Base-by-base conservation (phyloP, 2,113 vertebrate genomes). In the Toxotes chatareus region DNA sequence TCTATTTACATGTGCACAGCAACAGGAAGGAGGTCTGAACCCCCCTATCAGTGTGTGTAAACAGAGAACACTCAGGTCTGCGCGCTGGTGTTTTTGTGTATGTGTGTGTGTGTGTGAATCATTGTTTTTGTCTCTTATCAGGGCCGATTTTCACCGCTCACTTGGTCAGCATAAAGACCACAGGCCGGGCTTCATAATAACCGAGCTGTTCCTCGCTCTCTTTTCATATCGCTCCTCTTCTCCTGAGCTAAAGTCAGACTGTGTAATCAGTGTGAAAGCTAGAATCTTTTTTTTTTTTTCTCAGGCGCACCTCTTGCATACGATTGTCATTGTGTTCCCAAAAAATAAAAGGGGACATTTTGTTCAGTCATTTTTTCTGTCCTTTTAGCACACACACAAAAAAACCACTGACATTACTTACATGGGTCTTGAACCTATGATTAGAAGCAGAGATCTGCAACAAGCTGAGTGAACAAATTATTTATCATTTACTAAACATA, bases 51-150 rank as follows among this genome's bases (percentile, higher is more conserved):
- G 23, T 13, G 63, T 47, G 67, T 77, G 79, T 74, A 75, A 86
- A 86, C 1, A 77, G 46, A 40, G 46, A 44, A 60, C 44, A 23
- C 61, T n/a, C 4, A 72, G 38, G 11, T 46, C 42, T 31, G 36
- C 63, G 40, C 10, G 38, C 40, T 34, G 6, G 14, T 65, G 32
- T 68, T 32, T 46, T 61, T 46, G 36, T 63, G n/a, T 53, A 27
- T 53, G 51, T n/a, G 8, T n/a, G 21, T n/a, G n/a, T n/a, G n/a
- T 68, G n/a, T 34, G 34, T 31, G 23, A 69, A 71, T 53, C 32
- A 32, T 44, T 82, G 60, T 80, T 77, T 47, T 77, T 64, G 46
- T 64, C 6, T 4, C 67, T 80, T 88, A 83, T 83, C 86, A 66
- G 71, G 49, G 64, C 53, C 27, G 13, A 60, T 74, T 80, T 69